Conservation (phyloP, 2,113 vertebrate genomes). For the Ceyx margarethae region DNA sequence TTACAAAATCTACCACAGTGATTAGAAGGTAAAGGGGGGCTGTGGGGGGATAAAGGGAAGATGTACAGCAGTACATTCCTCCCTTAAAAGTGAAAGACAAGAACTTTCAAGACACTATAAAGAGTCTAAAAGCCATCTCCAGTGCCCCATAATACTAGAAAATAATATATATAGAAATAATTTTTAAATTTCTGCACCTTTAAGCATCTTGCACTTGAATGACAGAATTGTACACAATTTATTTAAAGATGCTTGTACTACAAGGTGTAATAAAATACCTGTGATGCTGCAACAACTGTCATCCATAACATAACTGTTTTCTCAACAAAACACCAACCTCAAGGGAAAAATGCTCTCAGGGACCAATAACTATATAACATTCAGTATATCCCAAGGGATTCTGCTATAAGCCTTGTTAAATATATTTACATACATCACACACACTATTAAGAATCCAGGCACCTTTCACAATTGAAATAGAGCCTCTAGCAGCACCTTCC, state of each 20-base stretch:
- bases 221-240: not conserved
- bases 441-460: not conserved
- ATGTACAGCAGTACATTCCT: not conserved
- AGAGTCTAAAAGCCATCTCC: not conserved
- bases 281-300: not conserved
- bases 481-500: not conserved
- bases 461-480: not conserved
- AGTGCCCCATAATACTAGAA: not conserved
- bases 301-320: not conserved
- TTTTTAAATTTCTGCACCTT: not conserved
- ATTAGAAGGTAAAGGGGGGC: not conserved
- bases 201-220: not conserved
- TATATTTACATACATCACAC: not conserved
- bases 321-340: not conserved
- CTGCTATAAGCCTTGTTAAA: not conserved
- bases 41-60: not conserved
- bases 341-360: not conserved
- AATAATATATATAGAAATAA: not conserved
- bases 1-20: not conserved
- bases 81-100: not conserved
- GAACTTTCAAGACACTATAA: not conserved
- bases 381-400: not conserved
- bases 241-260: not conserved
- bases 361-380: not conserved
- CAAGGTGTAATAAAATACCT: not conserved